Conservation (phyloP, 2,888 invertebrate genomes). For the Drosophila barbarae region DNA sequence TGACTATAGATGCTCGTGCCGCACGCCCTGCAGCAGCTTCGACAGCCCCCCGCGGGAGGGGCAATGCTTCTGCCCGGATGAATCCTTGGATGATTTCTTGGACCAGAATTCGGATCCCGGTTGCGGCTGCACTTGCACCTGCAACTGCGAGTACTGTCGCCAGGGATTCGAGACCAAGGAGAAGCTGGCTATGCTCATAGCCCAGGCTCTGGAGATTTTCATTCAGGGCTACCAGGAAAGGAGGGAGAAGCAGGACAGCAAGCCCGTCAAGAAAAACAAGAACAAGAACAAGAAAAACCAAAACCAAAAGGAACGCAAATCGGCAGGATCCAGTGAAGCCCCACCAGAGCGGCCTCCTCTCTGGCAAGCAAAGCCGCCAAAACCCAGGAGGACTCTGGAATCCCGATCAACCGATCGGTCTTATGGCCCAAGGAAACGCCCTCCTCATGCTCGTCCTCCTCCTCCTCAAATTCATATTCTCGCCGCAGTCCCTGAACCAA, state of each 20-base stretch:
- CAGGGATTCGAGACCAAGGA: background rate
- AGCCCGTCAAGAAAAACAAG: background rate
- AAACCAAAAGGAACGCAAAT: background rate
- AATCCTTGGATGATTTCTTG: background rate
- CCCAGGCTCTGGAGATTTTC: slow-evolving; percentile 46
- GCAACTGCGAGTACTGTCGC: slow-evolving; percentile 29
- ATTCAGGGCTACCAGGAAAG: background rate
- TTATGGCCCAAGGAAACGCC: background rate
- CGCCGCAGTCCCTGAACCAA: background rate
- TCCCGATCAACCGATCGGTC: too few species aligned
- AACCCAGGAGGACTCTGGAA: too few species aligned
- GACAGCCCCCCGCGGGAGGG: background rate
- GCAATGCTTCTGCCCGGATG: background rate
- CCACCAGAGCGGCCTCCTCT: background rate
- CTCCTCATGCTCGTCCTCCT: background rate
- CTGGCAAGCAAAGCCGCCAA: background rate
- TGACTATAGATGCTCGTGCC: background rate
- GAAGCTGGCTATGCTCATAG: slow-evolving; percentile 36
- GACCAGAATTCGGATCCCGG: background rate
- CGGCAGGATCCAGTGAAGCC: background rate
- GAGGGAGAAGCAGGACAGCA: background rate
- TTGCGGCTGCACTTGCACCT: background rate
- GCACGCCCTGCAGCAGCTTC: background rate
- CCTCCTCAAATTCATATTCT: background rate
- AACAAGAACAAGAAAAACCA: background rate